Percentiles rank a stretch among this genome's conserved stretches.
These are phyloP conservation scores for Furnarius figulus DNA, from an alignment of 2,113 vertebrate species.

Conservation along the genomic window DNA sequence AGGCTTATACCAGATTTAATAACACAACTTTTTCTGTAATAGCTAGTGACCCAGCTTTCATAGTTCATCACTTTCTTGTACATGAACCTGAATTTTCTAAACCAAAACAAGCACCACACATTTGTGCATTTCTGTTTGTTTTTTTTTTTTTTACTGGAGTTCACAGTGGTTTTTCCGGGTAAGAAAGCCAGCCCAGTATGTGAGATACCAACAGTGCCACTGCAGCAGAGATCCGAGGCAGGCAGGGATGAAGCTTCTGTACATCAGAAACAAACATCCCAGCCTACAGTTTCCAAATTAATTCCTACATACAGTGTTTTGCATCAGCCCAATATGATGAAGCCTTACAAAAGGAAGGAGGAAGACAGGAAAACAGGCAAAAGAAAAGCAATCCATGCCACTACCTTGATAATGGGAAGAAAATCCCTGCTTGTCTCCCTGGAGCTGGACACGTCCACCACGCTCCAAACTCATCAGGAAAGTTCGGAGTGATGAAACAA, in stretches of 20 bases:
- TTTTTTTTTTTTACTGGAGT: background rate
- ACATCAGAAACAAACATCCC: background rate
- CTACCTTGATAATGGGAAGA: constrained; percentile 25
- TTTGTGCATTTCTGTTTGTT: background rate
- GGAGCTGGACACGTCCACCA: background rate
- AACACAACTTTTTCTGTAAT: background rate
- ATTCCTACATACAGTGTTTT: background rate
- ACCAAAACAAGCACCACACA: background rate
- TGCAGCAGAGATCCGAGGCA: background rate
- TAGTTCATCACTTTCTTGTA: background rate
- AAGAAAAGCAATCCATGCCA: background rate
- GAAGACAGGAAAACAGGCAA: background rate
- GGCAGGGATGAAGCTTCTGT: background rate
- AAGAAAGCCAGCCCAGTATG: background rate
- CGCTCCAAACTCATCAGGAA: background rate
- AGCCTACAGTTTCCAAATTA: background rate
- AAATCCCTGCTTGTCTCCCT: background rate
- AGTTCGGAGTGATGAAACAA: background rate
- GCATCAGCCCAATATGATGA: background rate
- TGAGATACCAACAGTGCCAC: background rate
- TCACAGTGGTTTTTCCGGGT: background rate
- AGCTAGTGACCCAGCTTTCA: background rate
- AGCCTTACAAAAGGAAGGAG: background rate
- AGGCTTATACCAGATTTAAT: background rate
- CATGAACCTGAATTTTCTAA: background rate